Conservation (phyloP, 1,140 invertebrate species). For the Pollicipes pollicipes region DNA sequence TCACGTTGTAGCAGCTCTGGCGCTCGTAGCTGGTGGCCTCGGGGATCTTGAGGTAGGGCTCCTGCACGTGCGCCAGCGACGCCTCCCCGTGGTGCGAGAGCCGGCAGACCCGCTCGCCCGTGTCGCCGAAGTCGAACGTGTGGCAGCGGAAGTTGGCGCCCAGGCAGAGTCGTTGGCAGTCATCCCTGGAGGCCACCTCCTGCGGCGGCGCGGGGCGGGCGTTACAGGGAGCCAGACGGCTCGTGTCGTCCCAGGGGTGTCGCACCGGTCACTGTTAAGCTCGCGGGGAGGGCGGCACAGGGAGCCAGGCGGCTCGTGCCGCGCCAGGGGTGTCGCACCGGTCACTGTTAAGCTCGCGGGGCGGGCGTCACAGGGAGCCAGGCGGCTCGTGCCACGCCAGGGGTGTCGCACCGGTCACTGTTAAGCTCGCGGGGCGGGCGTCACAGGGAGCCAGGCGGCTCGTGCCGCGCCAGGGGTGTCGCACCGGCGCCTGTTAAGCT, state of each 20-base stretch:
- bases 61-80: conserved; percentile 40
- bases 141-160: conserved; percentile 70
- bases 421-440: too few species aligned
- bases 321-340: too few species aligned
- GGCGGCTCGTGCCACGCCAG: too few species aligned
- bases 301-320: too few species aligned
- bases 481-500: too few species aligned
- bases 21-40: conserved; percentile 58
- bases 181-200: conserved; percentile 13
- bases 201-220: background rate
- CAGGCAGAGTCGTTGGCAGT: conserved; percentile 56
- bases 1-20: conserved; percentile 83
- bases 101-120: conserved; percentile 76
- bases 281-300: too few species aligned
- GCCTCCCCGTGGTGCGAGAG: conserved; percentile 75
- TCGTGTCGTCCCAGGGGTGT: background rate
- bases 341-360: too few species aligned
- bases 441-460: too few species aligned
- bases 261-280: too few species aligned
- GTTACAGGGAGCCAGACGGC: background rate
- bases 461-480: background rate
- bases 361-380: too few species aligned
- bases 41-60: conserved; percentile 32
- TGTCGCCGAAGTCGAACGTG: conserved; percentile 82
- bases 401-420: too few species aligned